Evolutionary conservation across 2,113 vertebrate species (phyloP).

Genomic region (Eudyptes chrysolophus): DNA sequence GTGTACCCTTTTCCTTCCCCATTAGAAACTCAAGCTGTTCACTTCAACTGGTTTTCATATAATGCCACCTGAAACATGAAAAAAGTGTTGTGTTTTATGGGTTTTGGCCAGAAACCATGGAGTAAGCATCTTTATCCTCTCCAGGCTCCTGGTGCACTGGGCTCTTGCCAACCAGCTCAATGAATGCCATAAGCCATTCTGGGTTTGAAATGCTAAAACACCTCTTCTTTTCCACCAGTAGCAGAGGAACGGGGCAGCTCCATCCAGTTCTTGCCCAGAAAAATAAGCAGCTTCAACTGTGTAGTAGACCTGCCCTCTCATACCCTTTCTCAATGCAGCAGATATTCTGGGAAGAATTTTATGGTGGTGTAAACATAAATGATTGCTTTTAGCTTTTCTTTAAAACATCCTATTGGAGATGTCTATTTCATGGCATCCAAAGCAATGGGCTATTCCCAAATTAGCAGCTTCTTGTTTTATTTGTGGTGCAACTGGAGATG

Average conservation of each 20-base stretch:
- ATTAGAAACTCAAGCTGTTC: neutral
- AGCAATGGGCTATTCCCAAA: neutral
- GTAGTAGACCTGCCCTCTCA: neutral
- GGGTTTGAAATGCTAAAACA: neutral
- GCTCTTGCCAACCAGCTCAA: neutral
- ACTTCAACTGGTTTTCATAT: neutral
- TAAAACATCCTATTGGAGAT: neutral
- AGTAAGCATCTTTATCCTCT: slow-evolving; percentile 11
- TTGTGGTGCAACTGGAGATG: neutral
- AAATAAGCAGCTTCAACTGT: neutral
- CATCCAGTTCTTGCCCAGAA: neutral
- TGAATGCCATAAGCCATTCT: neutral
- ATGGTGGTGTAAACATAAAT: neutral
- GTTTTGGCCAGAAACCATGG: neutral
- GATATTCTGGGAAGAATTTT: neutral
- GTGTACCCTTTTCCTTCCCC: neutral
- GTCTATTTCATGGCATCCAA: neutral
- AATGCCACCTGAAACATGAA: neutral
- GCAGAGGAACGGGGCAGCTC: neutral
- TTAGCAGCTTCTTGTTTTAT: slow-evolving; percentile 17
- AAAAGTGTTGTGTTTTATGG: neutral
- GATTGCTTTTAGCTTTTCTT: neutral
- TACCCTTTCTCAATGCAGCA: neutral
- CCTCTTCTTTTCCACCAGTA: neutral
- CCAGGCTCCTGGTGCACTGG: neutral